Evolutionary conservation across 1,140 invertebrate species (phyloP), one percentile per base, ranked within the genome.

Genomic region (Thaumetopoea pityocampa): DNA sequence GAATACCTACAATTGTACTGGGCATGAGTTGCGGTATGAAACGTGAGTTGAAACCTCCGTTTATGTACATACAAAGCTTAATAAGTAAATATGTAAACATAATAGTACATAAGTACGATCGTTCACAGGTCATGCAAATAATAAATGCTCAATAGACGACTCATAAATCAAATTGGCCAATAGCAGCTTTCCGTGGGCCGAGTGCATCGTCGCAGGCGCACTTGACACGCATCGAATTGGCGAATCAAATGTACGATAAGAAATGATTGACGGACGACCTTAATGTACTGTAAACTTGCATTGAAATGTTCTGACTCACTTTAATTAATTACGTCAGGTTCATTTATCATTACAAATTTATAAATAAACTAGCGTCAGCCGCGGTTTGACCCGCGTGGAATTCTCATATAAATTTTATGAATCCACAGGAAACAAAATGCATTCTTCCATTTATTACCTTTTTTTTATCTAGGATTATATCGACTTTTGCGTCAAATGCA

Each of bases 121-220:
- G 35, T 37, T 34, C 42, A 55, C 36, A 46, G 46, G 46, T 37
- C 33, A 33, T 26, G 11, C 15, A 41, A 22, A 16, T 5, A n/a
- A 2, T 43, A 27, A 49, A 57, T 50, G 54, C 19, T 30, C 32
- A 48, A 29, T 45, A 52, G 37, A 26, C 32, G 16, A 34, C 27
- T 18, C 20, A 45, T 57, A 52, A 52, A 52, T 52, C 34, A 40
- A 22, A 44, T 48, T 42, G 47, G 35, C 28, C 42, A 45, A 51
- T 51, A 36, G 23, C 14, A 44, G 18, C 24, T 20, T n/a, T n/a
- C 20, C 20, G 26, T 26, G 38, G 18, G 20, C 22, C 29, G 22
- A 42, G 29, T 50, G 47, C 47, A 50, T 26, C 18, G 38, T 14
- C 37, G 29, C 17, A 17, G 8, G 23, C 12, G 12, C 20, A 41